A percentile compares a stretch with the other conserved stretches of the same genome.
These are phyloP conservation scores for Formicarius rufipectus DNA, from an alignment of 2,113 vertebrate species.

Conservation along the genomic window DNA sequence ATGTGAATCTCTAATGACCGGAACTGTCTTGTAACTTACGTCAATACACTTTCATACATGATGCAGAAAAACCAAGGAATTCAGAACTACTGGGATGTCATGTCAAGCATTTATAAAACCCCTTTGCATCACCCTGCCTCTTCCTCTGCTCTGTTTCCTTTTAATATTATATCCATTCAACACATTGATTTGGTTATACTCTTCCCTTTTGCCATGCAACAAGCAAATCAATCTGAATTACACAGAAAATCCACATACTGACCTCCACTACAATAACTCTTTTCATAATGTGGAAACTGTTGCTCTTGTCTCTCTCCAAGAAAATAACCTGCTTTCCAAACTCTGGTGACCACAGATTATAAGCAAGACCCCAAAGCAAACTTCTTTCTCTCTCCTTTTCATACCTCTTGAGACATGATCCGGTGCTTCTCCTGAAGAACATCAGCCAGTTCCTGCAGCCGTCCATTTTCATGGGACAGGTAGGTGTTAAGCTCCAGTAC, in stretches of 20 bases:
- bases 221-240: not conserved
- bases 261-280: not conserved
- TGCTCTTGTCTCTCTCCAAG: not conserved
- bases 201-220: not conserved
- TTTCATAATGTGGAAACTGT: not conserved
- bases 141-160: not conserved
- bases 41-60: not conserved
- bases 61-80: not conserved
- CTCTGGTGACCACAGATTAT: not conserved
- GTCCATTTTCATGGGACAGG: slow-evolving; percentile 84
- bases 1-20: not conserved
- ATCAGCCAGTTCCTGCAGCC: slow-evolving; percentile 86
- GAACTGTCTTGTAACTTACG: not conserved
- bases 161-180: not conserved
- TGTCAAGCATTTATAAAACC: not conserved
- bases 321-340: not conserved
- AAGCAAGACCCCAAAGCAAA: not conserved
- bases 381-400: not conserved
- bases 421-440: slow-evolving; percentile 89
- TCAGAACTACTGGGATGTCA: not conserved
- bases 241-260: not conserved
- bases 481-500: slow-evolving; percentile 85
- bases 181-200: not conserved
- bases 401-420: slow-evolving; percentile 92
- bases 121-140: not conserved